Evolutionary conservation across 2,888 invertebrate species (phyloP).

Genomic region (Athalia cordata): DNA sequence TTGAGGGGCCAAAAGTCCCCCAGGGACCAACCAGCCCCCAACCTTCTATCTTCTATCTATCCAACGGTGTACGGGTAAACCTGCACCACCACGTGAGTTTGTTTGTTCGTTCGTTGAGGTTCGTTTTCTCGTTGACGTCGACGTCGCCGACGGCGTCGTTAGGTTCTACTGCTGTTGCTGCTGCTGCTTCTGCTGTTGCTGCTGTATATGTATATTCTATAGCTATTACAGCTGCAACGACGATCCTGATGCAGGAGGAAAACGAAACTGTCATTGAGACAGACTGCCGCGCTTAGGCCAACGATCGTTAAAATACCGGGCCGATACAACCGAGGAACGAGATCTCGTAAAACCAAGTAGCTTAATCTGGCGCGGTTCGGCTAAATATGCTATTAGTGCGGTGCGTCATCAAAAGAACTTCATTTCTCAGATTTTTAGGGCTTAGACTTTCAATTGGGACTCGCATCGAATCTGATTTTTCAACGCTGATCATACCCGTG

Average conservation of each 20-base stretch:
- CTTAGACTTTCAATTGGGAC: slow-evolving; percentile 37
- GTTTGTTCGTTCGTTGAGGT: too few species aligned
- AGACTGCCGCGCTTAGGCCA: slow-evolving; percentile 64
- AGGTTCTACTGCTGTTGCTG: slow-evolving; percentile 27
- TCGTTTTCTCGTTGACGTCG: slow-evolving; percentile 46
- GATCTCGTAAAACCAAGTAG: slow-evolving; percentile 47
- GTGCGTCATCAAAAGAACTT: slow-evolving; percentile 25
- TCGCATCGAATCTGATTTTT: slow-evolving; percentile 28
- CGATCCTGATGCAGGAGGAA: slow-evolving; percentile 4
- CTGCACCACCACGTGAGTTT: slow-evolving; percentile 49
- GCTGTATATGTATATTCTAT: neutral
- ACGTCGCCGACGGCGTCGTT: slow-evolving; percentile 51
- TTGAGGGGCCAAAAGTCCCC: slow-evolving; percentile 47
- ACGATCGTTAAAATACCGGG: slow-evolving; percentile 70
- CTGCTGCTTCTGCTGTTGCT: too few species aligned
- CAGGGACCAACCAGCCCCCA: slow-evolving; percentile 16
- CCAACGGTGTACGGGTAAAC: slow-evolving; percentile 49
- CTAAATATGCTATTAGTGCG: slow-evolving; percentile 46
- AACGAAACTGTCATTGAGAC: slow-evolving; percentile 65
- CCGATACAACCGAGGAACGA: slow-evolving; percentile 60
- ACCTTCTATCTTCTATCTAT: slow-evolving; percentile 57
- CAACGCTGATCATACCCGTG: slow-evolving; percentile 17
- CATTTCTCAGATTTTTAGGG: slow-evolving; percentile 32
- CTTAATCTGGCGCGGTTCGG: slow-evolving; percentile 41
- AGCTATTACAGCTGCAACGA: slow-evolving; percentile 35